A percentile compares a stretch with the other conserved stretches of the same genome.
Evolutionary conservation across 2,888 invertebrate species (phyloP).

Genomic region (Ptilodon capucinus): DNA sequence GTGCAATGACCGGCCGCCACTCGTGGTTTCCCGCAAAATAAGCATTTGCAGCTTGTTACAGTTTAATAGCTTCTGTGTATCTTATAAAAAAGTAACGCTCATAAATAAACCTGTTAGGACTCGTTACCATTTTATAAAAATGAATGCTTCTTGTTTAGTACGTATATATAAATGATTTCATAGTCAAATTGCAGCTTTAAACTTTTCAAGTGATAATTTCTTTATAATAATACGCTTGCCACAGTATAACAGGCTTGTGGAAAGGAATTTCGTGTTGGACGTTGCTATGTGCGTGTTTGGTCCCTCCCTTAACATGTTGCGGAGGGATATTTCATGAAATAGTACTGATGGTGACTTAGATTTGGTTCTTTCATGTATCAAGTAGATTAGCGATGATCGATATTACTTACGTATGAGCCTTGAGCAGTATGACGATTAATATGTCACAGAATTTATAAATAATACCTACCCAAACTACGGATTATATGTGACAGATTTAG

Average conservation of each 20-base stretch:
- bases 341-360: neutral
- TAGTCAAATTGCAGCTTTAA: neutral
- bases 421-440: neutral
- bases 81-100: too few species aligned
- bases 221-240: constrained; percentile 1
- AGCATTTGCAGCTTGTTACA: constrained; percentile 4
- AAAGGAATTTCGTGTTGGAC: neutral
- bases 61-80: neutral
- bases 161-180: neutral
- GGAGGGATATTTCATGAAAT: neutral
- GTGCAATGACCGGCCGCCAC: constrained; percentile 51
- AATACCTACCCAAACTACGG: too few species aligned
- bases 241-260: neutral
- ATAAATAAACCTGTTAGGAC: too few species aligned
- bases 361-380: neutral
- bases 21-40: constrained; percentile 32
- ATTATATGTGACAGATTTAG: too few species aligned
- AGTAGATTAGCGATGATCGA: neutral
- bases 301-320: neutral
- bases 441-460: too few species aligned
- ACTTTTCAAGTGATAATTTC: constrained; percentile 7
- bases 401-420: neutral
- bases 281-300: constrained; percentile 2
- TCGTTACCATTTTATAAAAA: neutral
- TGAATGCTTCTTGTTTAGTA: too few species aligned